phyloP scores from a whole-genome alignment of 2,888 invertebrate species.

The Napeogenes sylphis region DNA sequence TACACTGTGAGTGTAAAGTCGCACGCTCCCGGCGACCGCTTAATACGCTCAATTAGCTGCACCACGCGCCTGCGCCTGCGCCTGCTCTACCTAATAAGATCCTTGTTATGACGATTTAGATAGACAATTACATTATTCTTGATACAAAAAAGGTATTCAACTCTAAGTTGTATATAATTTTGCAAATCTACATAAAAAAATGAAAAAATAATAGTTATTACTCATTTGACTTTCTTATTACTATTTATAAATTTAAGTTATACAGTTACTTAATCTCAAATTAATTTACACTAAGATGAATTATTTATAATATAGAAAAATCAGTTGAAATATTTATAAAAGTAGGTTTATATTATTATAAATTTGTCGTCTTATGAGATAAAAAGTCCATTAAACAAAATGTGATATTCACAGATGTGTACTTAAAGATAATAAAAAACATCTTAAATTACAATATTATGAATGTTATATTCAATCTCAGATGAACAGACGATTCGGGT shows the following conservation, averaged over 20 bases:
- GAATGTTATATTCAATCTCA: background rate
- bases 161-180: no score
- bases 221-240: no score
- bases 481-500: background rate
- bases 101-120: background rate
- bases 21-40: conserved; percentile 18
- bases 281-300: no score
- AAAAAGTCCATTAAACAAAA: background rate
- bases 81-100: background rate
- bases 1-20: background rate
- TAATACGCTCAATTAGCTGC: conserved; percentile 13
- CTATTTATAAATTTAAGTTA: no score
- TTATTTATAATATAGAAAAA: no score
- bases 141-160: no score
- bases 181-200: no score
- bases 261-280: no score
- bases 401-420: background rate
- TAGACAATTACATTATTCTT: no score
- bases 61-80: background rate
- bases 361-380: background rate
- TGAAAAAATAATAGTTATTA: no score
- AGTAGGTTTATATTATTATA: no score
- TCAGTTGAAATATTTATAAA: no score
- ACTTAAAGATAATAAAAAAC: background rate
- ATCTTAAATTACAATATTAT: background rate